phyloP scores from a whole-genome alignment of 2,113 vertebrate species.

The Plestiodon gilberti region DNA sequence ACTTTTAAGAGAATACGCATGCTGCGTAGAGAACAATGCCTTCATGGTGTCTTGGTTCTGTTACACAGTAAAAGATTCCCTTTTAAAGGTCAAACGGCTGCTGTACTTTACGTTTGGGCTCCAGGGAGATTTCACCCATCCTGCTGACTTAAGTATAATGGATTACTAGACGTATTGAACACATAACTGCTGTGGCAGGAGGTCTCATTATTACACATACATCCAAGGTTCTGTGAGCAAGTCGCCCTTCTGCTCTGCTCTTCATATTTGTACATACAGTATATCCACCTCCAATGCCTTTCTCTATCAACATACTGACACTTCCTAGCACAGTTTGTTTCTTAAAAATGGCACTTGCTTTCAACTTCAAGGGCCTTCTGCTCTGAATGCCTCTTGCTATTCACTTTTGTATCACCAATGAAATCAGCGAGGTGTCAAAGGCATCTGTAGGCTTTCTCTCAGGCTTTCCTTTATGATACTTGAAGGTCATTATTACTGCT shows the following conservation, averaged over 20 bases:
- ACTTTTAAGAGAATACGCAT: constrained; percentile 33
- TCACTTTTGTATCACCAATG: neutral
- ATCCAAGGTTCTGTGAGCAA: neutral
- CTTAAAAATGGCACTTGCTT: neutral
- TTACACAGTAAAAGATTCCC: constrained; percentile 23
- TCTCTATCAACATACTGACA: neutral
- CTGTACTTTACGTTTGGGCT: constrained; percentile 3
- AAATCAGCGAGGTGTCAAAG: neutral
- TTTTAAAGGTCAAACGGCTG: constrained; percentile 23
- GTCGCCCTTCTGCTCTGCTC: neutral
- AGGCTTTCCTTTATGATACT: neutral
- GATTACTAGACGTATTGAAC: neutral
- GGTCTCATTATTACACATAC: neutral
- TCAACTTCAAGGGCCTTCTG: neutral
- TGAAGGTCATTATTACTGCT: neutral
- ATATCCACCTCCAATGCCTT: neutral
- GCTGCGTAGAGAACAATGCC: constrained; percentile 21
- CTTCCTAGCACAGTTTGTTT: neutral
- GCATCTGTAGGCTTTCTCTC: neutral
- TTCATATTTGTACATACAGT: neutral
- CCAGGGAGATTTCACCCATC: constrained; percentile 1
- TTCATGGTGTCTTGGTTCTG: neutral
- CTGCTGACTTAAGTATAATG: neutral
- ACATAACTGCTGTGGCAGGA: neutral
- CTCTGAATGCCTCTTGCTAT: neutral